A percentile compares a stretch with the other conserved stretches of the same genome.
These are phyloP conservation scores for Oceanites oceanicus DNA, from an alignment of 2,113 vertebrate genomes.

Conservation along the genomic window DNA sequence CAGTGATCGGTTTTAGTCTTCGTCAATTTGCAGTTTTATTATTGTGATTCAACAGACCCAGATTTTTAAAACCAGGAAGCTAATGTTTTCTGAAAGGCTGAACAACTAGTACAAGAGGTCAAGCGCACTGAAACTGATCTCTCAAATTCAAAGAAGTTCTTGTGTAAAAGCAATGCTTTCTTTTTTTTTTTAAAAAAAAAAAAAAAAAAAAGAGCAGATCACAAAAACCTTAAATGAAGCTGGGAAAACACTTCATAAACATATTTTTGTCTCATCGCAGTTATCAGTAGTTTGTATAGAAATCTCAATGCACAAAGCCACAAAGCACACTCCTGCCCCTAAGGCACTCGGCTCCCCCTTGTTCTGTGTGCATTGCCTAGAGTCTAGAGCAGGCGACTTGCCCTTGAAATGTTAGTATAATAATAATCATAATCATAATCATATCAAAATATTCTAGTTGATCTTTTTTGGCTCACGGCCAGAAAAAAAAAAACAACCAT, in stretches of 20 bases:
- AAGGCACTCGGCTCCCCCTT: background rate
- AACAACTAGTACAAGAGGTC: background rate
- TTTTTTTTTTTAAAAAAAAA: background rate
- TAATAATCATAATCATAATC: background rate
- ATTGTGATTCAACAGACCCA: background rate
- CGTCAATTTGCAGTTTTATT: background rate
- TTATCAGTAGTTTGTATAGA: background rate
- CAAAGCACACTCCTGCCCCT: background rate
- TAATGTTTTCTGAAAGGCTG: constrained; percentile 46
- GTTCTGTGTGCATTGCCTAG: background rate
- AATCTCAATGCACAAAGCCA: background rate
- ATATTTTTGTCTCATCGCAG: background rate
- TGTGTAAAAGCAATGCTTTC: background rate
- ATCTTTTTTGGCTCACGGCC: background rate
- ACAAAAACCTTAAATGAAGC: background rate
- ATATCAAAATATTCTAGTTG: background rate
- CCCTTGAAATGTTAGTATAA: background rate
- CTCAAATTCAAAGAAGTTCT: background rate
- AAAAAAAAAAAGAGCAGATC: background rate
- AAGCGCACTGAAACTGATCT: background rate
- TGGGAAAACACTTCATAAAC: background rate
- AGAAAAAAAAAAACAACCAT: background rate
- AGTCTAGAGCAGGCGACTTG: background rate
- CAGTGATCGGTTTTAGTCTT: background rate
- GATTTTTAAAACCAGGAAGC: background rate